Base-by-base conservation (phyloP, 2,888 invertebrate genomes). In the Gastracanthus pulcherrimus region DNA sequence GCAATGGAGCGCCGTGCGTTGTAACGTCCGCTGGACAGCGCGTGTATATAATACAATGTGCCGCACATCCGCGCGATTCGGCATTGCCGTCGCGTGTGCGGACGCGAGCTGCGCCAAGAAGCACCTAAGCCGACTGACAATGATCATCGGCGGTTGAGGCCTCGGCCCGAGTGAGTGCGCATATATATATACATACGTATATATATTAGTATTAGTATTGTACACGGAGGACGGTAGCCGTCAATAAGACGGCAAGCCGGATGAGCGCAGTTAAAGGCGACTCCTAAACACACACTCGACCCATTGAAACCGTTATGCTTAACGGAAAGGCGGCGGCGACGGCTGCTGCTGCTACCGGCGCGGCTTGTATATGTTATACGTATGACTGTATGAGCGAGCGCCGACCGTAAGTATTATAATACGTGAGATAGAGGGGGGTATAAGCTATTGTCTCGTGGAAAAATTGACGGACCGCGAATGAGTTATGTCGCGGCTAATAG, bases 271-370 rank as follows among this genome's bases (percentile, higher is more conserved):
- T 80, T 82, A 80, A 82, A 19, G 7, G 38, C 31, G 26, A 23
- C 60, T 7, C 48, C 78, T 78, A 78, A 60, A 67, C 69, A 38
- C 66, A 29, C 48, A 23, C 51, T 66, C 81, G 62, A 64, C 19
- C 81, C 81, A 72, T 72, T 45, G 62, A 31, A 67, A 77, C 81
- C 81, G 81, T 82, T 82, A 82, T 58, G 74, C 78, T 81, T 82
- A 82, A 82, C 81, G 81, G 81, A 78, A 70, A 82, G 67, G 48
- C 74, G 60, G 58, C 38, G 26, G 41, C 66, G n/a, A 26, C 38
- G 62, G 6, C 16, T n/a, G 55, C 45, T 23, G 41, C 3, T 64
- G 3, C 2, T 16, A 41, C 48, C 16, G 2, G 45, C 45, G 2
- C n/a, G n/a, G n/a, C 13, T 2, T 19, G 19, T 19, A 4, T 41